Evolutionary conservation across 64 coral and sea anemone species (phyloP).

Genomic region (Stichodactyla helianthus): DNA sequence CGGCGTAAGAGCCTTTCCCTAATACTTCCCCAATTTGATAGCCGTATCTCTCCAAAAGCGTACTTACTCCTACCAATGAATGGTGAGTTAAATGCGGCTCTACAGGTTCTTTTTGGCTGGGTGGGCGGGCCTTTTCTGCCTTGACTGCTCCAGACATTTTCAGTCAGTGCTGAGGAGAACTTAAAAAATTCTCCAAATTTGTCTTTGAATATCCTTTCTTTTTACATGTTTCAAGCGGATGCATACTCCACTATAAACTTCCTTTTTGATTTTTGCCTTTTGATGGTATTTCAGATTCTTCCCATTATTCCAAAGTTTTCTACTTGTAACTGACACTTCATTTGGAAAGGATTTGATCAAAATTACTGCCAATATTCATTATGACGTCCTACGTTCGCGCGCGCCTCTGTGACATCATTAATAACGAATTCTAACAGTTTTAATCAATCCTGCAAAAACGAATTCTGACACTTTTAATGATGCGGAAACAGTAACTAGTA

Average conservation of each 20-base stretch:
- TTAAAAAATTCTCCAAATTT: not conserved
- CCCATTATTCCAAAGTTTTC: not conserved
- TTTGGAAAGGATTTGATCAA: not conserved
- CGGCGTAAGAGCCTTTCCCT: conserved; percentile 92
- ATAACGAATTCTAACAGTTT: not conserved
- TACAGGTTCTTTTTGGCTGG: not conserved
- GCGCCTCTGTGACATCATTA: conserved; percentile 3
- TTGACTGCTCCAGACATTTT: not conserved
- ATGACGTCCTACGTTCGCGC: not conserved
- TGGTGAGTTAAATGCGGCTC: not conserved
- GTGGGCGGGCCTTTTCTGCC: not conserved
- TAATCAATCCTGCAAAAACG: not conserved
- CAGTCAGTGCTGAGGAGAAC: not conserved
- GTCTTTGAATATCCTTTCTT: not conserved
- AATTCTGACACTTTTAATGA: too few species aligned
- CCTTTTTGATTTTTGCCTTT: not conserved
- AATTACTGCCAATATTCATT: not conserved
- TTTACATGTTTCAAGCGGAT: not conserved
- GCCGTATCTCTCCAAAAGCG: conserved; percentile 84
- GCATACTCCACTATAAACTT: not conserved
- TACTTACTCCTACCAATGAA: conserved; percentile 63
- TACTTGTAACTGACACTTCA: not conserved
- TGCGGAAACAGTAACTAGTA: too few species aligned
- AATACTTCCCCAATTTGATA: conserved; percentile 92
- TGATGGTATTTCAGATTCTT: not conserved